Conservation (phyloP, 2,113 vertebrate species). For the Salvelinus alpinus region DNA sequence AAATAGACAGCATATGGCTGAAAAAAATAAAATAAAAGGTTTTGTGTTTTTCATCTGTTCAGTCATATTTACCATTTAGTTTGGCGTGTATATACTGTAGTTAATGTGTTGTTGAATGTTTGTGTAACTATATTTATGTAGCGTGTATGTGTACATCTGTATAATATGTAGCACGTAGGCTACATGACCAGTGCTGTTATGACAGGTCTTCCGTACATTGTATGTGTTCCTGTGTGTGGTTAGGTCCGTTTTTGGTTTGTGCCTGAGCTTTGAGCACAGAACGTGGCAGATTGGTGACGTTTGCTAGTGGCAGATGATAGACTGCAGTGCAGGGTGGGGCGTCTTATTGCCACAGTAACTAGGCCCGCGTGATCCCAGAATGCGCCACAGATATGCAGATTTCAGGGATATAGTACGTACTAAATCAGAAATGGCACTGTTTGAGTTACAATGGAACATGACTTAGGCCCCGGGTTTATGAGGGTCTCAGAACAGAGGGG, state of each 20-base stretch:
- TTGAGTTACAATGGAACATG: background rate
- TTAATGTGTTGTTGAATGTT: constrained; percentile 5
- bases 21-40: background rate
- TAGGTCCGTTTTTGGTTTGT: background rate
- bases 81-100: background rate
- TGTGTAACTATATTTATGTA: constrained; percentile 22
- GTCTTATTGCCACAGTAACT: background rate
- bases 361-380: background rate
- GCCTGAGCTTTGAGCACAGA: background rate
- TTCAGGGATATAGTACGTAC: too few species aligned
- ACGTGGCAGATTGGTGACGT: constrained; percentile 17
- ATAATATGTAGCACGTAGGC: background rate
- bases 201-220: background rate
- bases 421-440: too few species aligned
- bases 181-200: background rate
- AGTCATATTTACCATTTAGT: background rate
- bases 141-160: background rate
- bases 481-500: background rate
- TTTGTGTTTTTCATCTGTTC: constrained; percentile 15
- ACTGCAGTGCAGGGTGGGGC: background rate
- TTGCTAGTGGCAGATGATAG: constrained; percentile 1
- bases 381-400: background rate
- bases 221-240: background rate
- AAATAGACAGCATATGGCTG: constrained; percentile 36
- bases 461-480: background rate